phyloP scores from a whole-genome alignment of 2,797 vertebrate species.

The Anableps anableps region DNA sequence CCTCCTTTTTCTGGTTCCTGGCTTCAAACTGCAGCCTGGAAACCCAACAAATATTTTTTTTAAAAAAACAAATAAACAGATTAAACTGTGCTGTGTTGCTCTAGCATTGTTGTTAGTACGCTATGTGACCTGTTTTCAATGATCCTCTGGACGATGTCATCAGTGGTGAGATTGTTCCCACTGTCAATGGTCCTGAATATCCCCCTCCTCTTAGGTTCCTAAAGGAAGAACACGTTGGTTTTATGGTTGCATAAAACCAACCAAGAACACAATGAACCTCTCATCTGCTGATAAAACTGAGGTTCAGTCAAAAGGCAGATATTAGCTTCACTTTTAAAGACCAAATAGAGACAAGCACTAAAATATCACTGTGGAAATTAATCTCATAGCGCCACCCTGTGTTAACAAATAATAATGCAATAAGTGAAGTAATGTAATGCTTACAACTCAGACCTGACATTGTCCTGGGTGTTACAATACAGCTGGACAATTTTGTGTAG shows the following conservation, averaged over 20 bases:
- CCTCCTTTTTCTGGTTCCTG: conserved; percentile 97
- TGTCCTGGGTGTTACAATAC: not conserved
- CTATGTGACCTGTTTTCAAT: conserved; percentile 90
- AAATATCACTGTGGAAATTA: not conserved
- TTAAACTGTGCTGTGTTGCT: not conserved
- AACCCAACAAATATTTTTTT: not conserved
- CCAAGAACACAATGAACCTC: not conserved
- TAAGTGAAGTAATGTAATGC: not conserved
- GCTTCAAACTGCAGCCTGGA: conserved; percentile 93
- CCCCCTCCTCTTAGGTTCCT: conserved; percentile 90
- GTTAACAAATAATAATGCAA: not conserved
- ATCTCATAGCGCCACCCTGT: not conserved
- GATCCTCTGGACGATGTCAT: conserved; percentile 95
- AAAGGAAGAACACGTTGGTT: conserved; percentile 28
- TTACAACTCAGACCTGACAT: not conserved
- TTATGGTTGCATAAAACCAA: not conserved
- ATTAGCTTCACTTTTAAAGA: not conserved
- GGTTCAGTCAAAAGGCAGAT: not conserved
- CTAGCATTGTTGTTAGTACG: not conserved
- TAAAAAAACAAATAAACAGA: not conserved
- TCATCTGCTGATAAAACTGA: not conserved
- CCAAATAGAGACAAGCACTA: not conserved
- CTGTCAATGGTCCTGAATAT: conserved; percentile 89
- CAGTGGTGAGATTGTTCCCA: conserved; percentile 90
- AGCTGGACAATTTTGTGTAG: not conserved